These are phyloP conservation scores for Hydrotaea diabolus DNA, from an alignment of 2,888 invertebrate genomes.

Conservation along the genomic window DNA sequence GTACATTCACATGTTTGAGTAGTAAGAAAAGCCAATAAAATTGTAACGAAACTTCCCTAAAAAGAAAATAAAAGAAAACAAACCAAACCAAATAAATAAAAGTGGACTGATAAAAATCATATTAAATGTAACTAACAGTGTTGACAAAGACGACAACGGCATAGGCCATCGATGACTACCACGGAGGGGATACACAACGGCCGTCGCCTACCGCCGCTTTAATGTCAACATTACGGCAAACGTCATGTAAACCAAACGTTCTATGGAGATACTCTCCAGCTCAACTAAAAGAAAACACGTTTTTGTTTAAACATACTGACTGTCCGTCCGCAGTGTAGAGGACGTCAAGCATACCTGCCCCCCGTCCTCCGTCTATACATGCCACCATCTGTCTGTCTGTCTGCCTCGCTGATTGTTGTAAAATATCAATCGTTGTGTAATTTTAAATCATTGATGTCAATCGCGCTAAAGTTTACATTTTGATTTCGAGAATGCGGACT, in stretches of 20 bases:
- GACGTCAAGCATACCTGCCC: not conserved
- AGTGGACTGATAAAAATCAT: constrained; percentile 54
- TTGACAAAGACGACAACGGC: constrained; percentile 20
- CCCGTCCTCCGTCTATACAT: not conserved
- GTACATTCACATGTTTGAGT: not conserved
- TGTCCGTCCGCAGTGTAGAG: constrained; percentile 21
- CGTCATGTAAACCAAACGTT: not conserved
- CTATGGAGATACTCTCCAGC: too few relatives aligned
- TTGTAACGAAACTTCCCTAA: constrained; percentile 30
- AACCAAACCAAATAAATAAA: constrained; percentile 27
- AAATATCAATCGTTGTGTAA: constrained; percentile 75
- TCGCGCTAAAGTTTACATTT: constrained; percentile 77
- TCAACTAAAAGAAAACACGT: too few relatives aligned
- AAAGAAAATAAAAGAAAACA: constrained; percentile 32
- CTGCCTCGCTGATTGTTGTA: constrained; percentile 63
- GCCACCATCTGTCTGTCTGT: not conserved
- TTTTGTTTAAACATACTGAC: not conserved
- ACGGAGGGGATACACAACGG: too few relatives aligned
- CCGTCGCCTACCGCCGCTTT: not conserved
- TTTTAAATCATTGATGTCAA: constrained; percentile 79
- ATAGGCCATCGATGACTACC: not conserved
- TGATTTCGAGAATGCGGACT: constrained; percentile 72
- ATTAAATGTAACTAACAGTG: constrained; percentile 53
- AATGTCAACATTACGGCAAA: not conserved
- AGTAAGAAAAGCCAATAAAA: constrained; percentile 16